phyloP scores from a whole-genome alignment of 2,113 vertebrate species.

The Oncorhynchus masou region DNA sequence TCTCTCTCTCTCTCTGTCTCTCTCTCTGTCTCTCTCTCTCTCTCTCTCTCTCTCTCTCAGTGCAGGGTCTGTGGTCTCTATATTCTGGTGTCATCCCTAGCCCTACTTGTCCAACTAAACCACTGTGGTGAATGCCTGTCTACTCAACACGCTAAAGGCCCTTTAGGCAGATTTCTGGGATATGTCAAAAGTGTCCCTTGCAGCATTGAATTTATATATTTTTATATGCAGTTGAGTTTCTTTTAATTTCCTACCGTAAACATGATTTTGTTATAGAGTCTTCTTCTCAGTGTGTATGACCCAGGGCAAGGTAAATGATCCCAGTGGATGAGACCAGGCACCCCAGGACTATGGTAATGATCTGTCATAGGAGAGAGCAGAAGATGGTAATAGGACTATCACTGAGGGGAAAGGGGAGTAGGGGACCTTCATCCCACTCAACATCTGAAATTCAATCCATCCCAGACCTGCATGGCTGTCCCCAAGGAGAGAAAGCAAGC shows the following conservation, averaged over 20 bases:
- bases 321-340: not conserved
- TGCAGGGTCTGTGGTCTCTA: not conserved
- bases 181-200: not conserved
- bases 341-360: not conserved
- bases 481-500: constrained; percentile 10
- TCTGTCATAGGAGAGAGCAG: not conserved
- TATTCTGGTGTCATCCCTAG: not conserved
- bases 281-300: not conserved
- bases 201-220: not conserved
- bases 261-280: not conserved
- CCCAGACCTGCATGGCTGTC: not conserved
- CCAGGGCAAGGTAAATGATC: not conserved
- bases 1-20: no score
- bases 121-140: not conserved
- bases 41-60: not conserved
- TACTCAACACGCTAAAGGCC: not conserved
- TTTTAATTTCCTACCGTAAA: not conserved
- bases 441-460: constrained; percentile 28
- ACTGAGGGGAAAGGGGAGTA: not conserved
- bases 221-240: not conserved
- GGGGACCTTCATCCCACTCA: not conserved
- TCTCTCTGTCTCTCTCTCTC: not conserved
- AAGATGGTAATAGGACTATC: not conserved
- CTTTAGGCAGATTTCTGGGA: not conserved
- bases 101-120: not conserved